Percentiles rank a stretch among this genome's conserved stretches.
phyloP scores from a whole-genome alignment of 2,797 vertebrate species.

The Muscicapa striata region DNA sequence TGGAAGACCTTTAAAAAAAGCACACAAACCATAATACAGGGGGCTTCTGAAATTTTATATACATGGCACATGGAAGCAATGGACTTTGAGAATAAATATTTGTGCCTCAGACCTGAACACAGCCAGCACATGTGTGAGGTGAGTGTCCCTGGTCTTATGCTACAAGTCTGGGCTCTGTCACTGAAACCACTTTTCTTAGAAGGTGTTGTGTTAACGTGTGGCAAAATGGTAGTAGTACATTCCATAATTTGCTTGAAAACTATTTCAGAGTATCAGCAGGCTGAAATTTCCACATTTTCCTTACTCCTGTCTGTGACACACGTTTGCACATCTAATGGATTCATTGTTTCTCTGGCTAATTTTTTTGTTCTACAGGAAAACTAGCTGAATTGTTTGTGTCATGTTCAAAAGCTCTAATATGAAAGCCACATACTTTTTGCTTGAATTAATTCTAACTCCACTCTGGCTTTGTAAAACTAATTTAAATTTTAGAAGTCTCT shows the following conservation, averaged over 20 bases:
- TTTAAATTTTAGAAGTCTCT: neutral
- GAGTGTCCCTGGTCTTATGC: neutral
- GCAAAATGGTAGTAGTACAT: neutral
- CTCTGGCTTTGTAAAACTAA: conserved; percentile 4
- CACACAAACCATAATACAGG: neutral
- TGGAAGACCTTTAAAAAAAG: neutral
- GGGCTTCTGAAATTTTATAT: neutral
- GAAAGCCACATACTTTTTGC: neutral
- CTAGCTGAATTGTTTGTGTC: neutral
- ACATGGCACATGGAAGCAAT: neutral
- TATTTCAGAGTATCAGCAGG: neutral
- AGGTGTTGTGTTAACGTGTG: neutral
- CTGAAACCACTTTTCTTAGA: neutral
- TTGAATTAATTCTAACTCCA: neutral
- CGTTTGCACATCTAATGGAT: neutral
- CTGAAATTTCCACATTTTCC: neutral
- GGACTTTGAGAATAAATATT: neutral
- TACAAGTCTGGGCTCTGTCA: neutral
- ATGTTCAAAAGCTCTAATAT: conserved; percentile 1
- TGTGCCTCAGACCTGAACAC: neutral
- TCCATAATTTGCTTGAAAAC: neutral
- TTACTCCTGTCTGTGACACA: neutral
- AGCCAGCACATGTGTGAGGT: fast-evolving
- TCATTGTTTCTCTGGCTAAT: neutral
- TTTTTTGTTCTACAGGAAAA: neutral